Evolutionary conservation across 2,888 invertebrate species (phyloP).

Genomic region (Zelleria hepariella): DNA sequence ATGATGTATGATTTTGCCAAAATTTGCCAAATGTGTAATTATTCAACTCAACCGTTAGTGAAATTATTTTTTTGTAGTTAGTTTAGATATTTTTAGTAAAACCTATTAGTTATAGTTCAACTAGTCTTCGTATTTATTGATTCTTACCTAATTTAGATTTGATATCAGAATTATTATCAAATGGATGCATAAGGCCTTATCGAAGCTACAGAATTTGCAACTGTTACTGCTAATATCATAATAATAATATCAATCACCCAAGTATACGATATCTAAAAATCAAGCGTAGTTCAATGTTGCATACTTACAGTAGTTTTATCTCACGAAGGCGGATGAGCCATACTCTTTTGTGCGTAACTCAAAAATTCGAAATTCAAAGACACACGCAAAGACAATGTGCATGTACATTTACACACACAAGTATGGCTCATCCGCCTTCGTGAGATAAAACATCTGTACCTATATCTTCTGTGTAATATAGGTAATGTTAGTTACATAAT

Average conservation of each 20-base stretch:
- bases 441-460: no score
- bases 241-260: neutral
- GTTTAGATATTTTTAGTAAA: slow-evolving; percentile 5
- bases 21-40: slow-evolving; percentile 57
- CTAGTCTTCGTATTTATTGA: slow-evolving; percentile 6
- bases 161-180: slow-evolving; percentile 22
- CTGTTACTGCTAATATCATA: neutral
- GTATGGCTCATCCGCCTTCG: no score
- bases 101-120: slow-evolving; percentile 1
- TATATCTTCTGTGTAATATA: no score
- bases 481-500: no score
- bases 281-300: neutral
- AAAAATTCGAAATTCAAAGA: no score
- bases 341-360: no score
- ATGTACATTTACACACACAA: no score
- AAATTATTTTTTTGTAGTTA: slow-evolving; percentile 31
- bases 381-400: no score
- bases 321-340: no score
- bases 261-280: neutral
- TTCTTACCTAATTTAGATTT: slow-evolving; percentile 21
- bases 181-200: neutral
- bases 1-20: slow-evolving; percentile 55
- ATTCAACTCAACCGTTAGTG: slow-evolving; percentile 38
- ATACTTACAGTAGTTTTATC: no score
- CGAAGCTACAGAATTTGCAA: neutral